phyloP scores from a whole-genome alignment of 2,888 invertebrate genomes.

The Rotaria sp. region DNA sequence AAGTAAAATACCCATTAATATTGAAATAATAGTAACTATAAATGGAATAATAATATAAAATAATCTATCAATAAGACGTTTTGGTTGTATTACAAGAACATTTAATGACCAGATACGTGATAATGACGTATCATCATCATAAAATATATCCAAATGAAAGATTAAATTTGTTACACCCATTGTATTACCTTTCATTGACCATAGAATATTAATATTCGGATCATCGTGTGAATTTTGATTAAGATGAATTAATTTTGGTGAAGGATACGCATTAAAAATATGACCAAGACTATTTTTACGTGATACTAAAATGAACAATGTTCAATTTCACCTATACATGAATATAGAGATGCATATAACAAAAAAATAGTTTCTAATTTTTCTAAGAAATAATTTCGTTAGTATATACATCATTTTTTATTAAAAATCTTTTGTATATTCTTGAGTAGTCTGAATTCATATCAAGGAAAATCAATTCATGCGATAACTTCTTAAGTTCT shows the following conservation, averaged over 20 bases:
- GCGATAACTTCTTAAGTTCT: too few relatives aligned
- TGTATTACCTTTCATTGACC: not conserved
- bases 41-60: slow-evolving; percentile 14
- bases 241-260: not conserved
- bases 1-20: slow-evolving; percentile 37
- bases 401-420: too few relatives aligned
- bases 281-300: not conserved
- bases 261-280: not conserved
- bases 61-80: not conserved
- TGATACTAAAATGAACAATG: not conserved
- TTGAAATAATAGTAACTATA: slow-evolving; percentile 27
- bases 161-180: not conserved
- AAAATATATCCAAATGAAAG: not conserved
- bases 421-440: too few relatives aligned
- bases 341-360: too few relatives aligned
- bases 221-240: not conserved
- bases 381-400: too few relatives aligned
- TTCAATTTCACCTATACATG: too few relatives aligned
- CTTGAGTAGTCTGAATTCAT: too few relatives aligned
- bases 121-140: not conserved
- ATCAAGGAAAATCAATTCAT: too few relatives aligned
- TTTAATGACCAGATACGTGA: not conserved
- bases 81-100: not conserved
- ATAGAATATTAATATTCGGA: not conserved
- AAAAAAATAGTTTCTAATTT: too few relatives aligned